phyloP scores from a whole-genome alignment of 1,140 invertebrate genomes.

The Antheraea pernyi region DNA sequence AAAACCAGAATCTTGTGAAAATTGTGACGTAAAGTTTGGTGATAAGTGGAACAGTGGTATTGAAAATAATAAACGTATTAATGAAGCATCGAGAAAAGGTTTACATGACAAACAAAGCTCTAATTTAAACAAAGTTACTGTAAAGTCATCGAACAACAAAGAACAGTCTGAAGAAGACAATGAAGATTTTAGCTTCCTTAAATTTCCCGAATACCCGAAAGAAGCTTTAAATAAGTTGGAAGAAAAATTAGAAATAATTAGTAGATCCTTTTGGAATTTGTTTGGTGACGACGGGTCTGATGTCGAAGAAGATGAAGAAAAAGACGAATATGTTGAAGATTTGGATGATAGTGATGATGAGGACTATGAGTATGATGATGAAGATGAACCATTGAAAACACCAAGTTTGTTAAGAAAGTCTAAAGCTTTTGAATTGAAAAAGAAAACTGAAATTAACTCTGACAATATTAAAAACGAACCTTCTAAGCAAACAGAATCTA shows the following conservation, averaged over 20 bases:
- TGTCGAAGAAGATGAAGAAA: constrained; percentile 20
- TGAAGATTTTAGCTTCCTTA: constrained; percentile 29
- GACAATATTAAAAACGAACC: background rate
- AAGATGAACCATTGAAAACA: constrained; percentile 11
- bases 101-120: constrained; percentile 43
- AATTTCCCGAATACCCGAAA: constrained; percentile 17
- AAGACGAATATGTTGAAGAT: constrained; percentile 21
- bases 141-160: constrained; percentile 28
- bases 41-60: constrained; percentile 52
- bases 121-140: constrained; percentile 27
- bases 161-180: constrained; percentile 28
- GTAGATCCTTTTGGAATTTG: constrained; percentile 1
- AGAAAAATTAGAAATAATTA: constrained; percentile 5
- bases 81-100: constrained; percentile 52
- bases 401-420: constrained; percentile 12
- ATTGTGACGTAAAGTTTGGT: constrained; percentile 65
- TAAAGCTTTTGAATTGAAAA: constrained; percentile 2
- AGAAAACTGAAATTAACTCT: background rate
- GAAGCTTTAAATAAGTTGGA: background rate
- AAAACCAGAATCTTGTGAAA: constrained; percentile 61
- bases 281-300: constrained; percentile 12
- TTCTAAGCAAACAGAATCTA: background rate
- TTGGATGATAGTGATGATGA: constrained; percentile 27
- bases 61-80: constrained; percentile 51
- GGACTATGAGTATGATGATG: constrained; percentile 26